Percentiles rank a stretch among this genome's conserved stretches.
phyloP scores from a whole-genome alignment of 2,888 invertebrate species.

The Amphipoea oculea region DNA sequence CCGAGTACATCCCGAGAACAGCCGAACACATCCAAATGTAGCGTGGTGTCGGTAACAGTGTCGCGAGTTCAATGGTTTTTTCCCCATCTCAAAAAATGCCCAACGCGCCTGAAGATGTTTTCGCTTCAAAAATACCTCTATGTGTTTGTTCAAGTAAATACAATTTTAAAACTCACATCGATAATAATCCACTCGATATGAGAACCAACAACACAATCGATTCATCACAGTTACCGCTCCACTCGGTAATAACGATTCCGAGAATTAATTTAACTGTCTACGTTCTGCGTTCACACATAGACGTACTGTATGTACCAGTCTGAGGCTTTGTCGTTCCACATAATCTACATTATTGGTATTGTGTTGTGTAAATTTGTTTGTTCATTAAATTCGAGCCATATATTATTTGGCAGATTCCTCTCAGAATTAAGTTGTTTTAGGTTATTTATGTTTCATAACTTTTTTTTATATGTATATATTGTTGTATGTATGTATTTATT shows the following conservation, averaged over 20 bases:
- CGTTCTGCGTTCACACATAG: neutral
- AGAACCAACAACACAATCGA: constrained; percentile 18
- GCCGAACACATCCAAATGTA: no score
- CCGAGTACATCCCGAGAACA: no score
- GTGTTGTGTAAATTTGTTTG: constrained; percentile 24
- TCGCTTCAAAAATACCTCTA: neutral
- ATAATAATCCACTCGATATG: constrained; percentile 9
- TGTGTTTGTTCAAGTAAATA: neutral
- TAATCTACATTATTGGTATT: constrained; percentile 26
- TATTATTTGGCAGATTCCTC: no score
- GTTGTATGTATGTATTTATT: no score
- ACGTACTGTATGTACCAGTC: constrained; percentile 4
- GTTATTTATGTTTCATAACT: no score
- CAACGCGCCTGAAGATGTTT: no score
- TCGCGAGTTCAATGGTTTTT: no score
- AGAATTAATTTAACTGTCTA: constrained; percentile 34
- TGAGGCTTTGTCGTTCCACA: neutral
- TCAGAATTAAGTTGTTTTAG: no score
- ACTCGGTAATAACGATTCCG: constrained; percentile 8
- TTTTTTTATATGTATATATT: no score
- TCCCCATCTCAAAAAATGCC: no score
- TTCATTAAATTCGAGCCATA: neutral
- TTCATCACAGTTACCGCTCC: constrained; percentile 17
- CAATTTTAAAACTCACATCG: neutral
- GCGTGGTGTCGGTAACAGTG: no score